Conservation (phyloP, 2,888 invertebrate species). For the Ecliptopera silaceata region DNA sequence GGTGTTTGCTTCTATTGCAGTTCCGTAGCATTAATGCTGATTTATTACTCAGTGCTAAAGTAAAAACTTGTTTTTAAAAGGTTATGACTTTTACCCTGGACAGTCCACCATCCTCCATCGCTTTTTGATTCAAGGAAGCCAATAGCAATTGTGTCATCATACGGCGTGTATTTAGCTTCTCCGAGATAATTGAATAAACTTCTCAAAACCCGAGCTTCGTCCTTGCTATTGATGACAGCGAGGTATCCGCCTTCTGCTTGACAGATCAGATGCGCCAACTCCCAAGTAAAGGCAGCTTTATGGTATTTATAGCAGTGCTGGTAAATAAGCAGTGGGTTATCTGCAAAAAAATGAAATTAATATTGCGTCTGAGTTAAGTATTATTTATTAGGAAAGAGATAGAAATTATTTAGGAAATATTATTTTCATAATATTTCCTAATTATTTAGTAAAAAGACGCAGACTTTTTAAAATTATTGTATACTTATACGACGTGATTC, state of each 20-base stretch:
- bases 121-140: neutral
- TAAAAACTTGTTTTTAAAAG: neutral
- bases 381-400: no score
- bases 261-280: conserved; percentile 19
- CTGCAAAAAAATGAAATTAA: neutral
- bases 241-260: conserved; percentile 28
- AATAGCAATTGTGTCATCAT: neutral
- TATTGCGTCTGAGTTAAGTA: no score
- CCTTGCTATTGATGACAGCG: conserved; percentile 19
- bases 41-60: no score
- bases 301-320: neutral
- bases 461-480: no score
- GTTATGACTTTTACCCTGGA: conserved; percentile 23
- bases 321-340: neutral
- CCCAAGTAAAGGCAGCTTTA: conserved; percentile 2
- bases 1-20: no score
- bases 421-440: no score
- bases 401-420: no score
- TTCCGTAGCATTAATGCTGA: no score
- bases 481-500: no score
- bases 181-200: no score
- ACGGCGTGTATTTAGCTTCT: neutral
- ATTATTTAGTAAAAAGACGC: no score
- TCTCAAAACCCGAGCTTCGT: conserved; percentile 1
- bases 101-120: conserved; percentile 15